phyloP scores from a whole-genome alignment of 2,888 invertebrate species.

The Lithophane socia region DNA sequence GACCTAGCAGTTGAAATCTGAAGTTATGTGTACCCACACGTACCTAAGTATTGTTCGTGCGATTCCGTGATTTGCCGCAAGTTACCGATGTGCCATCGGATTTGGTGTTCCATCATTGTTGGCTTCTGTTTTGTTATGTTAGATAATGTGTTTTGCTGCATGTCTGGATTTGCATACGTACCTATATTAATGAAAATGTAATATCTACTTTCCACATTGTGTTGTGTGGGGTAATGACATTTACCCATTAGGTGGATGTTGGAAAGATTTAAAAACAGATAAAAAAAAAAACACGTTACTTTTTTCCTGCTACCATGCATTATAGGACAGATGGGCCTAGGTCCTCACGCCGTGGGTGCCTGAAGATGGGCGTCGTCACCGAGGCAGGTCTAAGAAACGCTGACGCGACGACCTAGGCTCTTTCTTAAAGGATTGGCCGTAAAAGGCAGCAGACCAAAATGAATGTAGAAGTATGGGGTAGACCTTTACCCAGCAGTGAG shows the following conservation, averaged over 20 bases:
- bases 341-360: too few species aligned
- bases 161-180: slow-evolving; percentile 3
- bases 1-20: slow-evolving; percentile 77
- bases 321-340: too few species aligned
- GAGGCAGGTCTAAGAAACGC: too few species aligned
- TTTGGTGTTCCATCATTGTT: slow-evolving; percentile 32
- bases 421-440: too few species aligned
- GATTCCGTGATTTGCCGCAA: slow-evolving; percentile 58
- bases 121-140: slow-evolving; percentile 27
- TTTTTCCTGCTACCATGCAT: too few species aligned
- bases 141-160: slow-evolving; percentile 23
- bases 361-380: too few species aligned
- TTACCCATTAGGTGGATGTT: background rate
- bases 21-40: slow-evolving; percentile 72
- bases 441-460: too few species aligned
- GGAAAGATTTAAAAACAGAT: too few species aligned
- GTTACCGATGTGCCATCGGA: slow-evolving; percentile 46
- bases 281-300: background rate
- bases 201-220: background rate
- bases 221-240: background rate
- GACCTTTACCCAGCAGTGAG: too few species aligned
- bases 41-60: slow-evolving; percentile 56
- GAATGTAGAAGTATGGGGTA: too few species aligned
- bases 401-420: too few species aligned
- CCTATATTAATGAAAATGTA: slow-evolving; percentile 3